A percentile compares a stretch with the other conserved stretches of the same genome.
Evolutionary conservation across 2,797 vertebrate genomes (phyloP).

Genomic region (Helarctos malayanus): DNA sequence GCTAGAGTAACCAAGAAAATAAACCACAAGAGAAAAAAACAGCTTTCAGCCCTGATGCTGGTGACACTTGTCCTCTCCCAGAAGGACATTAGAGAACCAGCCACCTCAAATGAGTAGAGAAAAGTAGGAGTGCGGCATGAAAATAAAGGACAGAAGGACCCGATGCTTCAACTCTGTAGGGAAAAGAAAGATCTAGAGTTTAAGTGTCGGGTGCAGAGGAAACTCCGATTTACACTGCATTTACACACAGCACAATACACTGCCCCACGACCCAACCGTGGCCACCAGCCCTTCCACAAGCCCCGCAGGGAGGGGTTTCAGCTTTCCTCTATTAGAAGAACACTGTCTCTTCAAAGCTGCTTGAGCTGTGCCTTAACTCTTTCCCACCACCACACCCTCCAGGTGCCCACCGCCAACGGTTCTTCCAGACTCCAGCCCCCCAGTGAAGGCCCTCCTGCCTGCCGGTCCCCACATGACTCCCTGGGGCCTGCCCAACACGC

Average conservation of each 20-base stretch:
- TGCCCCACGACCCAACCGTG: not conserved
- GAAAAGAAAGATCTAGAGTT: not conserved
- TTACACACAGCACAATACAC: not conserved
- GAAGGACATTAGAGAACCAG: not conserved
- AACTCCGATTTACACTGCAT: not conserved
- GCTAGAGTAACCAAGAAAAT: not conserved
- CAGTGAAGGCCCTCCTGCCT: not conserved
- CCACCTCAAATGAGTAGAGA: not conserved
- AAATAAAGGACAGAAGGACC: not conserved
- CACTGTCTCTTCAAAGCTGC: not conserved
- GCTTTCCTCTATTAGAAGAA: not conserved
- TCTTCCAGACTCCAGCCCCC: not conserved
- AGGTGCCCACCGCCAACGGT: not conserved
- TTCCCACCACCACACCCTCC: not conserved
- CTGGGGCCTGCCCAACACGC: not conserved
- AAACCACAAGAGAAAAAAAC: not conserved
- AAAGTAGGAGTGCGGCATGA: not conserved
- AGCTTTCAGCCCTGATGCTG: not conserved
- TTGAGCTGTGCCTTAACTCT: not conserved
- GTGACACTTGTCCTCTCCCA: not conserved
- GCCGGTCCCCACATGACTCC: not conserved
- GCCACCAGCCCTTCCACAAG: not conserved
- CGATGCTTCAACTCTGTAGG: not conserved
- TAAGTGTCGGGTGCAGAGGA: not conserved
- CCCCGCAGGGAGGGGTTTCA: not conserved